A percentile compares a stretch with the other conserved stretches of the same genome.
Evolutionary conservation across 2,113 vertebrate genomes (phyloP).

Genomic region (Platanista minor): DNA sequence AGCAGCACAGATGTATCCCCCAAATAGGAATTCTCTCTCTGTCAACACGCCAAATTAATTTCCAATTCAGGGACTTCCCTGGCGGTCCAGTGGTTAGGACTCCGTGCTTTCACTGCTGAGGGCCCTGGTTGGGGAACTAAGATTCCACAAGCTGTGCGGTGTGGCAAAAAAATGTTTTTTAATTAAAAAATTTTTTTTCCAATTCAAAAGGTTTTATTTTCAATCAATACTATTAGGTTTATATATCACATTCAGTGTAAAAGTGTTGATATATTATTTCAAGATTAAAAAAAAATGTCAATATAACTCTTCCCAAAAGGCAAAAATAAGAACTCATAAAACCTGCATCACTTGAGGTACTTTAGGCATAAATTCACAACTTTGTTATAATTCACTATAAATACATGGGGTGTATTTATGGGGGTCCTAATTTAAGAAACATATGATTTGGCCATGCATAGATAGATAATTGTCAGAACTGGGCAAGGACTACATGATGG

Average conservation of each 20-base stretch:
- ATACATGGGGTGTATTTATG: background rate
- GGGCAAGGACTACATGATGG: background rate
- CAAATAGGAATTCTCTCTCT: background rate
- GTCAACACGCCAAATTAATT: background rate
- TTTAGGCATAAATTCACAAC: background rate
- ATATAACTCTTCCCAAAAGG: background rate
- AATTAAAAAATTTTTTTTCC: background rate
- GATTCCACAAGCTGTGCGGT: background rate
- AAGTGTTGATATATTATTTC: background rate
- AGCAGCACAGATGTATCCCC: background rate
- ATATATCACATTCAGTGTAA: background rate
- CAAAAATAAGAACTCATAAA: slow-evolving; percentile 21
- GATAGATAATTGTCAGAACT: background rate
- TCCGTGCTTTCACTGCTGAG: background rate
- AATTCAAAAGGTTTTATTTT: background rate
- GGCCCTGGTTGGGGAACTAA: background rate
- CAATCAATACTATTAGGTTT: background rate
- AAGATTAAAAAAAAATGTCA: background rate
- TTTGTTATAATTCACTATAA: background rate
- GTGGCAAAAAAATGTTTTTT: background rate
- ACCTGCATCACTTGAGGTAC: background rate
- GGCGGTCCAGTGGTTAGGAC: background rate
- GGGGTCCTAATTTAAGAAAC: background rate
- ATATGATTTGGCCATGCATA: background rate
- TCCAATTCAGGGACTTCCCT: background rate